Percentiles rank a stretch among this genome's conserved stretches.
Evolutionary conservation across 1,140 invertebrate species (phyloP).

Genomic region (Hetaerina americana): DNA sequence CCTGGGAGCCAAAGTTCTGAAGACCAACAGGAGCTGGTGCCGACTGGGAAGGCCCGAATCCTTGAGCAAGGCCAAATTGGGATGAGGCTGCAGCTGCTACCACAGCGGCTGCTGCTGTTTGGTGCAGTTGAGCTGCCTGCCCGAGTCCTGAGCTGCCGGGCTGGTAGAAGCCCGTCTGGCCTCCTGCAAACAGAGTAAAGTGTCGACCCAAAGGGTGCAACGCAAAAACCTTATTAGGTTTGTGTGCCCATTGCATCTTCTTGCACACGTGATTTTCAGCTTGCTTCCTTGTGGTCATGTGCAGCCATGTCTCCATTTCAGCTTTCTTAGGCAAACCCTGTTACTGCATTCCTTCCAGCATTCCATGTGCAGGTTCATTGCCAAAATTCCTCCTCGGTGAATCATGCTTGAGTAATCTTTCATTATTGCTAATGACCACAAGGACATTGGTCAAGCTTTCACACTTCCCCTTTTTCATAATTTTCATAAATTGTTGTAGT

Average conservation of each 20-base stretch:
- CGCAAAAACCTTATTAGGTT: background rate
- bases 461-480: too few relatives aligned
- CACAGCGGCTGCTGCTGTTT: slow-evolving; percentile 10
- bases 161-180: slow-evolving; percentile 17
- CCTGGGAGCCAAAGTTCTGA: slow-evolving; percentile 18
- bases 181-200: slow-evolving; percentile 5
- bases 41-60: slow-evolving; percentile 16
- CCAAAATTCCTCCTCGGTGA: too few relatives aligned
- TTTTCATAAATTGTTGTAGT: too few relatives aligned
- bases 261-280: too few relatives aligned
- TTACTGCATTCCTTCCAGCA: too few relatives aligned
- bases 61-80: slow-evolving; percentile 17
- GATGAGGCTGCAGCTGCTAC: background rate
- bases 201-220: background rate
- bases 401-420: too few relatives aligned
- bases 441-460: too few relatives aligned
- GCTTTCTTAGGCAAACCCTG: too few relatives aligned
- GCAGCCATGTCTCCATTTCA: too few relatives aligned
- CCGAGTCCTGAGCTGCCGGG: slow-evolving; percentile 16
- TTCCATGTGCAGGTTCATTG: too few relatives aligned
- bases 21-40: slow-evolving; percentile 17
- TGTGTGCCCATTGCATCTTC: background rate
- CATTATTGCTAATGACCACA: too few relatives aligned
- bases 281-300: too few relatives aligned
- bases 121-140: slow-evolving; percentile 15